These are phyloP conservation scores for Heliconius congener DNA, from an alignment of 1,140 invertebrate species.

Conservation along the genomic window DNA sequence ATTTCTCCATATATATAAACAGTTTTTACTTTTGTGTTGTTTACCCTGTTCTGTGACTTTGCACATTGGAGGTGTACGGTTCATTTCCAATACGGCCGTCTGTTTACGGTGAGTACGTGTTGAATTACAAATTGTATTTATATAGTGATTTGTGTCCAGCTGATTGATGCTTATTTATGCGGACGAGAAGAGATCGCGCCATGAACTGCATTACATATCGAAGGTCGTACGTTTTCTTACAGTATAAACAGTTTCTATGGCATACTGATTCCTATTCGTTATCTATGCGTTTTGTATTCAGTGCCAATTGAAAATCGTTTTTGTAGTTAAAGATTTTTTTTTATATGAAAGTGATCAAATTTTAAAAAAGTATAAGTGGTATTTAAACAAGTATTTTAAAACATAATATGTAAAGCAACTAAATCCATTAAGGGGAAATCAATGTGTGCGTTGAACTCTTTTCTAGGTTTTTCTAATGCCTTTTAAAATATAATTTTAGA, in stretches of 20 bases:
- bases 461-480: conserved; percentile 53
- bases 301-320: background rate
- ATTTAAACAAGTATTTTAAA: background rate
- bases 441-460: conserved; percentile 69
- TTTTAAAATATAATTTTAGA: conserved; percentile 24
- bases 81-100: conserved; percentile 71
- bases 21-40: conserved; percentile 71
- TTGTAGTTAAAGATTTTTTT: background rate
- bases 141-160: conserved; percentile 59
- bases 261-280: conserved; percentile 35
- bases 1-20: conserved; percentile 36
- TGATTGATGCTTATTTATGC: conserved; percentile 77
- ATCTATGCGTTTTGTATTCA: conserved; percentile 16
- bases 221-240: conserved; percentile 63
- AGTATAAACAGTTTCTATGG: conserved; percentile 53
- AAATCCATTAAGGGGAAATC: background rate
- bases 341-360: background rate
- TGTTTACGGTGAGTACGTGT: conserved; percentile 72
- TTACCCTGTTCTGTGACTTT: conserved; percentile 70
- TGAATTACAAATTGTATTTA: conserved; percentile 71
- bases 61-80: conserved; percentile 73
- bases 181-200: conserved; percentile 64
- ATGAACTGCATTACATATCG: conserved; percentile 65
- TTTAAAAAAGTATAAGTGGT: background rate
- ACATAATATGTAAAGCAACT: background rate